Percentiles rank a stretch among this genome's conserved stretches.
Evolutionary conservation across 2,888 invertebrate species (phyloP).

Genomic region (Cerastis leucographa): DNA sequence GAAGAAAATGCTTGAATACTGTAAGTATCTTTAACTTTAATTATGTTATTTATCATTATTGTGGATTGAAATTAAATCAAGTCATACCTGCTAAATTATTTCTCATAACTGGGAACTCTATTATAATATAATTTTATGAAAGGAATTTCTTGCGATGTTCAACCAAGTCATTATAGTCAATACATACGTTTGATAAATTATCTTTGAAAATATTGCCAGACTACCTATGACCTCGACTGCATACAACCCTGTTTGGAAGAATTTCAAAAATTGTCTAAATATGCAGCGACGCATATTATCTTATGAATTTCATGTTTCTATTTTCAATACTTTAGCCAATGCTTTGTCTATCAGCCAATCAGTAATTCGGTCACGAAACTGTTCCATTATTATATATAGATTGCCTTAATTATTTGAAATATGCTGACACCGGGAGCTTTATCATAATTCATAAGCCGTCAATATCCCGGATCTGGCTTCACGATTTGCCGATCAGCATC

Average conservation of each 20-base stretch:
- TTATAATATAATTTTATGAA: not conserved
- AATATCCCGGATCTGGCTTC: constrained; percentile 49
- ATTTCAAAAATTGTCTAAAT: not conserved
- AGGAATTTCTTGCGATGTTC: not conserved
- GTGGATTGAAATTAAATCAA: not conserved
- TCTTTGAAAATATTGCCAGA: not conserved
- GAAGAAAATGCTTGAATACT: constrained; percentile 9
- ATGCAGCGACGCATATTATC: not conserved
- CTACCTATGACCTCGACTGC: not conserved
- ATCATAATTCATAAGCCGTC: constrained; percentile 51
- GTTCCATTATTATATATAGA: constrained; percentile 7
- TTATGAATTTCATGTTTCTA: not conserved
- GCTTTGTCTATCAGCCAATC: not conserved
- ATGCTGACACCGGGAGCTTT: constrained; percentile 20
- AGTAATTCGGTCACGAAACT: constrained; percentile 34
- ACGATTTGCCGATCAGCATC: constrained; percentile 57
- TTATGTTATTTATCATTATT: constrained; percentile 2
- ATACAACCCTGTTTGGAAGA: not conserved
- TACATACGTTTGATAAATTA: not conserved
- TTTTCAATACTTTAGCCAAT: not conserved
- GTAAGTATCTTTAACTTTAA: constrained; percentile 34
- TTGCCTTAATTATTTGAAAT: constrained; percentile 42
- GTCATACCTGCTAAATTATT: not conserved
- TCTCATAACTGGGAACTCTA: not conserved
- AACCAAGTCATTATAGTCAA: not conserved